Evolutionary conservation across 37 sponge, comb jelly and placozoan genomes (phyloP), one percentile per base, ranked within the genome.

Genomic region (Theonella swinhoei): DNA sequence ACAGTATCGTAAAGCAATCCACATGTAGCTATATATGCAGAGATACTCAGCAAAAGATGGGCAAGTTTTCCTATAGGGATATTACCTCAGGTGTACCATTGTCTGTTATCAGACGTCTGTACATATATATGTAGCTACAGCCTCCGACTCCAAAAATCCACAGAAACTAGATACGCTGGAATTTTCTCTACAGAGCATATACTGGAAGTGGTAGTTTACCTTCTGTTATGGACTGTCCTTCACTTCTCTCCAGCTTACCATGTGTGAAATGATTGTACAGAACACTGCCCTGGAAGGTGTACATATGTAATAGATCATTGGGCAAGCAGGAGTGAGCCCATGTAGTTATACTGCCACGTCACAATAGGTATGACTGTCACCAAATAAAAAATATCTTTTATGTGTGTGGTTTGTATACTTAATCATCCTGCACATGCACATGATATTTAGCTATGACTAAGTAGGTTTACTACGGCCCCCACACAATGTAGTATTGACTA

Each of bases 141-240:
- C n/a, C n/a, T n/a, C n/a, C n/a, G n/a, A n/a, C n/a, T n/a, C n/a
- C n/a, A n/a, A n/a, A n/a, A n/a, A n/a, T n/a, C n/a, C n/a, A n/a
- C 60, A 58, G 19, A 11, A 19, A 20, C 19, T 58, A 58, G 17
- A 58, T 58, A 58, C 11, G 11, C 60, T 58, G n/a, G n/a, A n/a
- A n/a, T n/a, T 58, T 11, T 58, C 60, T 11, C 60, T 20, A 58
- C 17, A 20, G 19, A 58, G 19, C 60, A 58, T 58, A 58, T 19
- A 58, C 60, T 58, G 19, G 60, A 20, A 58, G 19, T 58, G 60
- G 19, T 58, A 20, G 19, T 7, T 22, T 31, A 93, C 94, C 96
- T 93, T 95, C 96, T 40, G 96, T 95, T 17, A 93, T 93, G 17
- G 96, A 95, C 1, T 83, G 39, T 47, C 96, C 96, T 64, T 86